Evolutionary conservation across 2,888 invertebrate genomes (phyloP).

Genomic region (Amphimallon solstitiale): DNA sequence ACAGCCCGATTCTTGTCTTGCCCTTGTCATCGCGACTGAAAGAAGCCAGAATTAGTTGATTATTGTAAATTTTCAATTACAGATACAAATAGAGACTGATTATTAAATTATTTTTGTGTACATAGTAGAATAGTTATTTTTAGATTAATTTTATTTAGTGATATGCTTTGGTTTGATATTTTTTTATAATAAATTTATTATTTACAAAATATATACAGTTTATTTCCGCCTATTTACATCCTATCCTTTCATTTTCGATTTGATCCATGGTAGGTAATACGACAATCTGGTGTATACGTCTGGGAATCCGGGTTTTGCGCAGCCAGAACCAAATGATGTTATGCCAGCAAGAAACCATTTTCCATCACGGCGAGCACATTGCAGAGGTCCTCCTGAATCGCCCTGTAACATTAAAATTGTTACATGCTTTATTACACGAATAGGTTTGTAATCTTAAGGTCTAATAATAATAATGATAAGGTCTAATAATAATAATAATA

Average conservation of each 20-base stretch:
- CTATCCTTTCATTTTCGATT: constrained; percentile 54
- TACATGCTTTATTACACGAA: too few species aligned
- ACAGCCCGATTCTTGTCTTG: constrained; percentile 57
- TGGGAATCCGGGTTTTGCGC: constrained; percentile 87
- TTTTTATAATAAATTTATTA: constrained; percentile 33
- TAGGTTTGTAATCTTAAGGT: too few species aligned
- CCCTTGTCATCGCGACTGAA: constrained; percentile 47
- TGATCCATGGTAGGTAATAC: constrained; percentile 87
- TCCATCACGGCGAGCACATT: constrained; percentile 81
- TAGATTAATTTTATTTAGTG: constrained; percentile 33
- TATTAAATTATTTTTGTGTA: constrained; percentile 40
- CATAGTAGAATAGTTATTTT: constrained; percentile 18
- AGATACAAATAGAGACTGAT: constrained; percentile 45
- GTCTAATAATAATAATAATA: too few species aligned
- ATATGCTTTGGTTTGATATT: constrained; percentile 36
- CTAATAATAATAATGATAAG: too few species aligned
- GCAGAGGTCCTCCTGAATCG: constrained; percentile 90
- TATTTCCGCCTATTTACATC: neutral
- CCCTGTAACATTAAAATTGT: constrained; percentile 71
- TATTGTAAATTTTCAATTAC: constrained; percentile 43
- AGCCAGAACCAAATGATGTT: constrained; percentile 92
- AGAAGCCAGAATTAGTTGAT: constrained; percentile 49
- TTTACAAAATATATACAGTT: constrained; percentile 36
- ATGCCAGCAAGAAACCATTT: constrained; percentile 90
- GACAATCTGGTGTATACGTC: constrained; percentile 89